Percentiles rank a stretch among this genome's conserved stretches.
These are phyloP conservation scores for Parnassius orleans DNA, from an alignment of 2,888 invertebrate species.

Conservation along the genomic window DNA sequence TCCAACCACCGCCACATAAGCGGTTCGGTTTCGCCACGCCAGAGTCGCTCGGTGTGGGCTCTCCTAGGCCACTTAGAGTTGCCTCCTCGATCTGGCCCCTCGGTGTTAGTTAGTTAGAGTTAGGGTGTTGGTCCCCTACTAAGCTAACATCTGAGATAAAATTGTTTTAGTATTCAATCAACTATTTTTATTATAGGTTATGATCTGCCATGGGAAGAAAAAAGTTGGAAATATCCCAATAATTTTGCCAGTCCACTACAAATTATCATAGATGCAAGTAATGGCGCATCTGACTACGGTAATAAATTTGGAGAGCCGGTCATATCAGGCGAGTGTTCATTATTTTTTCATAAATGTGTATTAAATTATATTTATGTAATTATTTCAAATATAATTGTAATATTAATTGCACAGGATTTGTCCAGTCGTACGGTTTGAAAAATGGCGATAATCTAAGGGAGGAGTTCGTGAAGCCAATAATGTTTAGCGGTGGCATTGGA, in stretches of 20 bases:
- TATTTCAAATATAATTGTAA: too few relatives aligned
- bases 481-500: constrained; percentile 99
- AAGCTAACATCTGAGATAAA: too few relatives aligned
- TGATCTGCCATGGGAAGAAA: constrained; percentile 92
- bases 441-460: constrained; percentile 84
- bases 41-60: too few relatives aligned
- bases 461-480: constrained; percentile 98
- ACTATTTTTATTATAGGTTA: constrained; percentile 82
- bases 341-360: background rate
- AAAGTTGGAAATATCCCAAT: constrained; percentile 86
- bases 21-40: too few relatives aligned
- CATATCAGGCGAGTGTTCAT: constrained; percentile 69
- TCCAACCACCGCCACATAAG: too few relatives aligned
- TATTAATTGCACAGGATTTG: constrained; percentile 84
- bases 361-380: background rate
- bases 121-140: too few relatives aligned
- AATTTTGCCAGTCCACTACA: constrained; percentile 95
- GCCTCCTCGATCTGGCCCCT: too few relatives aligned
- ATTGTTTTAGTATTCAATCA: too few relatives aligned
- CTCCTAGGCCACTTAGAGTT: too few relatives aligned
- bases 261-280: constrained; percentile 96
- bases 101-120: too few relatives aligned
- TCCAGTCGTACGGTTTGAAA: constrained; percentile 92
- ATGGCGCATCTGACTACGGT: constrained; percentile 99
- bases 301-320: constrained; percentile 99